Base-by-base conservation (phyloP, 2,888 invertebrate genomes). In the Junonia oenone region DNA sequence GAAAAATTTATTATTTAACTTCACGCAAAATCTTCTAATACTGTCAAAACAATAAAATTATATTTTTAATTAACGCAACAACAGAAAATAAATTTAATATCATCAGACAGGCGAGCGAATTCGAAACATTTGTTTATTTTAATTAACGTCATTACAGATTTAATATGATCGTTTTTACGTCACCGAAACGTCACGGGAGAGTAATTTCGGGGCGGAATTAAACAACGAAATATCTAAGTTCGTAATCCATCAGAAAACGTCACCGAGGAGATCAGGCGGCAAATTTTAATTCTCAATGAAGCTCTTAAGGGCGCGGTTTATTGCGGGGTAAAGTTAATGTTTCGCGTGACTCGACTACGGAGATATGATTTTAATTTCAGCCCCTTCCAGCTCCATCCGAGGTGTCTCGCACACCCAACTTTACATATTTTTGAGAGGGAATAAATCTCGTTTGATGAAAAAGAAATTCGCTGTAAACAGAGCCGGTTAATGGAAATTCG, bases 271-370 rank as follows among this genome's bases (percentile, higher is more conserved):
- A 86, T 88, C 85, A 81, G 81, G 75, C 83, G 78, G 81, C 81
- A 88, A 90, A 90, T 89, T 89, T 90, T 89, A 89, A 89, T 90
- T 89, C 85, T 75, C 80, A 81, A 78, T 81, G 81, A 81, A 78
- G 75, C 81, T 80, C 77, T 84, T 81, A 83, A 83, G 81, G 83
- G 82, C 76, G 75, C 81, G 83, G 84, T 85, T 85, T 88, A 88
- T 84, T 83, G 83, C 80, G 73, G 73, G 75, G 72, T 69, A 71
- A 81, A 86, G 81, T 83, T 89, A 90, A 90, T 89, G 89, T 87
- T 83, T 85, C 83, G 75, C 90, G 89, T 89, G 90, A 87, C 89
- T 80, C 74, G 89, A 89, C 87, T 89, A 73, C 81, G 72, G 76
- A 85, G 82, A 83, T 84, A 88, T 86, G 74, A 83, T 88, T 88